Evolutionary conservation across 1,140 invertebrate species (phyloP).

Genomic region (Trichoplusia ni): DNA sequence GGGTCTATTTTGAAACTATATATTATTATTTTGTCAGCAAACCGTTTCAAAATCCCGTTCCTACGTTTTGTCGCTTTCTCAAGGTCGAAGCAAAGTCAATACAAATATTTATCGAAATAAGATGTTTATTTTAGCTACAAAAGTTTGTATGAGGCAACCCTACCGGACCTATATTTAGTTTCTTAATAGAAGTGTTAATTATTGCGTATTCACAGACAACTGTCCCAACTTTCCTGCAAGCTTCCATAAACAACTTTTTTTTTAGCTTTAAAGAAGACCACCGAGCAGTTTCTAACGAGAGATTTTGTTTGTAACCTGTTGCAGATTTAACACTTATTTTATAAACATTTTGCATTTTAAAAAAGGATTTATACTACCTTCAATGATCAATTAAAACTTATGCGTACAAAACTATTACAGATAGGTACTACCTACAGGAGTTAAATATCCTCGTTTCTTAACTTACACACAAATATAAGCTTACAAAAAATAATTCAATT

Average conservation of each 20-base stretch:
- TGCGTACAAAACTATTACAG: not conserved
- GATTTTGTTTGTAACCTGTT: conserved; percentile 14
- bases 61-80: too few relatives aligned
- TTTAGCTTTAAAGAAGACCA: conserved; percentile 1
- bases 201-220: conserved; percentile 20
- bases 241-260: conserved; percentile 33
- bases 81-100: not conserved
- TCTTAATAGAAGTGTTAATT: conserved; percentile 36
- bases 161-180: conserved; percentile 10
- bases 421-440: not conserved
- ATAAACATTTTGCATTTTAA: too few relatives aligned
- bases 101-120: not conserved
- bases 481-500: not conserved
- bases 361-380: too few relatives aligned
- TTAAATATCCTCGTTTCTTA: not conserved
- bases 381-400: too few relatives aligned
- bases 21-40: too few relatives aligned
- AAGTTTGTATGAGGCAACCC: not conserved
- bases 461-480: not conserved
- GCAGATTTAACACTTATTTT: not conserved
- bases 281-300: not conserved
- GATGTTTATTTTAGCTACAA: not conserved
- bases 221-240: conserved; percentile 31
- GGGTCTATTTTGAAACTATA: too few relatives aligned
- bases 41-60: too few relatives aligned